These are phyloP conservation scores for Equus przewalskii DNA, from an alignment of 2,113 vertebrate species.

Conservation along the genomic window DNA sequence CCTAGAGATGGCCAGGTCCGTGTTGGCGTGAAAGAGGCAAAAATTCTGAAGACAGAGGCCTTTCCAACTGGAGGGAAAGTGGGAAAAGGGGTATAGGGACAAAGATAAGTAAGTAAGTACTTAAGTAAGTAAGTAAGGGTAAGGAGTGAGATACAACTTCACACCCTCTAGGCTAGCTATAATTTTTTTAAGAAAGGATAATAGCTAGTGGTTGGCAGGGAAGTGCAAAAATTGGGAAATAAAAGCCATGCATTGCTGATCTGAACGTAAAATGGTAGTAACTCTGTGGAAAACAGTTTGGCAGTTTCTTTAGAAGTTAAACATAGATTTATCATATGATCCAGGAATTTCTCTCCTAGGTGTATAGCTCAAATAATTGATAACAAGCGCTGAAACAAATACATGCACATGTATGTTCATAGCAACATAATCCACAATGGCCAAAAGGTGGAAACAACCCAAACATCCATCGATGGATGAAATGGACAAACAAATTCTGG, in stretches of 20 bases:
- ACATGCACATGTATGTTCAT: neutral
- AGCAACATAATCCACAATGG: neutral
- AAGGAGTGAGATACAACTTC: neutral
- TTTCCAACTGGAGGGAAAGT: neutral
- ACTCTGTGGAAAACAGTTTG: neutral
- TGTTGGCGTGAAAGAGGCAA: neutral
- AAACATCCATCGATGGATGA: neutral
- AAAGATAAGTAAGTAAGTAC: too few relatives aligned
- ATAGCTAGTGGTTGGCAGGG: neutral
- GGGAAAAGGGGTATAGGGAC: neutral
- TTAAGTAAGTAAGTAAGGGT: too few relatives aligned
- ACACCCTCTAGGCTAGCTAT: fast-evolving
- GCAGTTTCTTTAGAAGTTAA: neutral
- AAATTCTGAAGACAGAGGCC: neutral
- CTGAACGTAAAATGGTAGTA: neutral
- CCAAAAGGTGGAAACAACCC: neutral
- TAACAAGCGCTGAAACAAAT: neutral
- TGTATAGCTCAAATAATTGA: neutral
- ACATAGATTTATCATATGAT: neutral
- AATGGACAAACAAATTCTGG: neutral
- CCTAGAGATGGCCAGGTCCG: neutral
- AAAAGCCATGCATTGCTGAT: neutral
- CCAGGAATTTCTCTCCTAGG: neutral
- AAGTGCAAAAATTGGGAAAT: neutral
- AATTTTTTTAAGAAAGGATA: neutral